Base-by-base conservation (phyloP, 92 coral and sea anemone species). In the Epizoanthus scotinus region DNA sequence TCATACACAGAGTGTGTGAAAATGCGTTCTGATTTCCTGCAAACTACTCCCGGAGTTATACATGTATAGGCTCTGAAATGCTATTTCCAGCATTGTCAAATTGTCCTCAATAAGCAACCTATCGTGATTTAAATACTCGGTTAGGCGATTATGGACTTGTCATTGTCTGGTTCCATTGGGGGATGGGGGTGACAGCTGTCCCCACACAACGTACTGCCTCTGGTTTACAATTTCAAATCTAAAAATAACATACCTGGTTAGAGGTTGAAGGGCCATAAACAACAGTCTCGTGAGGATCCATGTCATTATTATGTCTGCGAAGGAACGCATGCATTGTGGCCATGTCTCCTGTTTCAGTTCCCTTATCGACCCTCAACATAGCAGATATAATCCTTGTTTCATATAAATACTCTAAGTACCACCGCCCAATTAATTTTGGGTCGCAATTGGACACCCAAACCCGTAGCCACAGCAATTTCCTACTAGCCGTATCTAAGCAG, bases 251-350 rank as follows among this genome's bases (percentile, higher is more conserved):
- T 47, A 81, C 84, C 66, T 81, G 78, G 42, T 81, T 81, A 57
- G 86, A 83, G 6, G 82, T 73, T 6, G 87, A 84, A 21, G 87
- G 83, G 70, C 87, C 88, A 84, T 77, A 78, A 56, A 84, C 70
- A 42, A 84, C 77, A 58, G 88, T 84, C 19, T 78, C 75, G 25
- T 47, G 61, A 15, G 88, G 88, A 5, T 84, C 84, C 84, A 81
- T 81, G 44, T 78, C 84, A 64, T 56, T 65, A 67, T 79, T 78
- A 69, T 36, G 77, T 71, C 52, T 21, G 63, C 69, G 36, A 17
- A 81, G 75, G 44, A 66, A 81, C 27, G 84, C 62, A 50, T 81
- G 84, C 75, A 81, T 81, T 15, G 78, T 81, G 55, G 84, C 62
- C 57, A 81, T 81, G 77, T 34, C 56, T 15, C 77, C 84, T n/a